Conservation (phyloP, 92 coral and sea anemone genomes). For the Phenganax stokvisi region DNA sequence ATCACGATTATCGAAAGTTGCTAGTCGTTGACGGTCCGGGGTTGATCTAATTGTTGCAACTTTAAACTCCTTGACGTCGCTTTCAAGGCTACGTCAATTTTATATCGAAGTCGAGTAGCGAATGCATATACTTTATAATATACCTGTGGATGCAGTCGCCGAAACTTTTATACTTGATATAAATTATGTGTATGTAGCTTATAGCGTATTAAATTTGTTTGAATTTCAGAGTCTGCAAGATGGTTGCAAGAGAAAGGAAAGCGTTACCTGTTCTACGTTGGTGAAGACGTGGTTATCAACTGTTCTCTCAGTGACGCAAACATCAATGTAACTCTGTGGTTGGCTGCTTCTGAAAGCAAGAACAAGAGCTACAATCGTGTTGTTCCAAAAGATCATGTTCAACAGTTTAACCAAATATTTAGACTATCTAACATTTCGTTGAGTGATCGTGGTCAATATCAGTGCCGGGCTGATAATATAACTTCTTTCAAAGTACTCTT, state of each 20-base stretch:
- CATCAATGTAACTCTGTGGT: not conserved
- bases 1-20: too few relatives aligned
- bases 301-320: not conserved
- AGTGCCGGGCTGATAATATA: slow-evolving; percentile 35
- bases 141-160: not conserved
- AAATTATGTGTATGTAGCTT: not conserved
- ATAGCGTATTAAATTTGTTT: not conserved
- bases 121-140: not conserved
- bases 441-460: slow-evolving; percentile 26
- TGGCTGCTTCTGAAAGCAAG: not conserved
- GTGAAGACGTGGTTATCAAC: not conserved
- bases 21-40: too few relatives aligned
- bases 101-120: too few relatives aligned
- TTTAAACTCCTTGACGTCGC: too few relatives aligned
- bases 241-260: not conserved
- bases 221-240: not conserved
- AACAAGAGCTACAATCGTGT: slow-evolving; percentile 11
- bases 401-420: slow-evolving; percentile 23
- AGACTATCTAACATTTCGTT: not conserved
- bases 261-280: not conserved
- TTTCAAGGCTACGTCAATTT: too few relatives aligned
- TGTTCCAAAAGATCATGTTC: slow-evolving; percentile 5
- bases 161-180: not conserved
- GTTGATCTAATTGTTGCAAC: too few relatives aligned
- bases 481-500: slow-evolving; percentile 4